Evolutionary conservation across 1,140 invertebrate species (phyloP), one percentile per base, ranked within the genome.

Genomic region (Platyscapa corneri): DNA sequence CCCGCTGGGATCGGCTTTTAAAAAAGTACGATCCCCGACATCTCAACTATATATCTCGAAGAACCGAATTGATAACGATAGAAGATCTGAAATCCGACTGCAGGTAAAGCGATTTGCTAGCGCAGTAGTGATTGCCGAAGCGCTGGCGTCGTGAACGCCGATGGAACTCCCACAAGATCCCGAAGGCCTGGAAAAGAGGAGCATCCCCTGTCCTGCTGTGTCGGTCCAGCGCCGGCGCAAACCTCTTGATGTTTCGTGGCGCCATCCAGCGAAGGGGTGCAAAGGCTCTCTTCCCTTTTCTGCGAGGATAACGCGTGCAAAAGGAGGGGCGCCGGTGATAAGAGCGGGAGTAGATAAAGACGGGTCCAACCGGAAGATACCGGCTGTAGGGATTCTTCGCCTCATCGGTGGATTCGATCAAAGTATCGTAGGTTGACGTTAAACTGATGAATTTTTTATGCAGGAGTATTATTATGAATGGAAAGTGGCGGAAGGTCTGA

Each of bases 181-280:
- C 75, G 82, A 87, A 88, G 87, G 87, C 88, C 18, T 42, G 34
- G 16, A 87, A 88, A 53, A 85, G 87, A 89, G 89, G 90, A 91
- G 90, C 90, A 90, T 91, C 89, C 88, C 88, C 83, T 80, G 86
- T 77, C 74, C 83, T 86, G 77, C 60, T 78, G n/a, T 46, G 67
- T 81, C 49, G 56, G 46, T 80, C 72, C 76, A 65, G 27, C 46
- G 87, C 20, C 82, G 87, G 85, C 70, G 83, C 39, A 6, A 65
- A 39, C 20, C 8, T 56, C 46, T 74, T 72, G n/a, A 7, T 65
- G 32, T 85, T 74, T 8, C 64, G 86, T 88, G 87, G 90, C 89
- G 91, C 90, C 90, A 91, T 88, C 90, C 65, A n/a, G 80, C 87
- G 83, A 87, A 49, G 87, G 84, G 88, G 53, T 88, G 74, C 34